Evolutionary conservation across 2,113 vertebrate species (phyloP).

Genomic region (Callipepla squamata): DNA sequence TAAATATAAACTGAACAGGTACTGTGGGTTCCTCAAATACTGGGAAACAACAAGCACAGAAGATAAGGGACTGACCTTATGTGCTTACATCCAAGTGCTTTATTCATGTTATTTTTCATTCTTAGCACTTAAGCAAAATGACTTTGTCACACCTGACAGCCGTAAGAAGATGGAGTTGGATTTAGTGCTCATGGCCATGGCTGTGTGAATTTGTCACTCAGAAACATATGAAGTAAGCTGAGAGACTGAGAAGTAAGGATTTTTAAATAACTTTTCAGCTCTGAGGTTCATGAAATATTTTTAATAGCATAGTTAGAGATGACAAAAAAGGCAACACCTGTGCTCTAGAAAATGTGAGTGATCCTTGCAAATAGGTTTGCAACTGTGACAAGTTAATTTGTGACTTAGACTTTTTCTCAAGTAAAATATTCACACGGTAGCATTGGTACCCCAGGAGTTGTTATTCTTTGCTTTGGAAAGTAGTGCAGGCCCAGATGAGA

Average conservation of each 20-base stretch:
- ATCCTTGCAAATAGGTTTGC: background rate
- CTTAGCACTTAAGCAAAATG: background rate
- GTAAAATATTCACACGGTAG: background rate
- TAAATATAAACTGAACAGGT: background rate
- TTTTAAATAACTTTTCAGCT: background rate
- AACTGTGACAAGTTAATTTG: background rate
- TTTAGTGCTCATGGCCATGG: background rate
- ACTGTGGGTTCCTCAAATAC: rapidly evolving
- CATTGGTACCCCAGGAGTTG: background rate
- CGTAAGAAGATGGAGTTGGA: background rate
- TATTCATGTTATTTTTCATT: rapidly evolving
- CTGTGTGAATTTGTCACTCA: background rate
- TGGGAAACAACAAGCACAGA: background rate
- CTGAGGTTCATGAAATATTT: background rate
- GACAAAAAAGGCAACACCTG: no score
- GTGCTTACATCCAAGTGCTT: background rate
- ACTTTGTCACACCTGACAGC: background rate
- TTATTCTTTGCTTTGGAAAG: background rate
- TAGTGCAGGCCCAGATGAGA: background rate
- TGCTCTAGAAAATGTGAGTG: background rate
- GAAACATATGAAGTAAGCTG: background rate
- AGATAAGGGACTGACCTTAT: background rate
- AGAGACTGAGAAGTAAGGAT: background rate
- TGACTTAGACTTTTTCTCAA: background rate
- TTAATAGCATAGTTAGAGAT: background rate